These are phyloP conservation scores for Heloderma charlesbogerti DNA, from an alignment of 2,113 vertebrate genomes.

Conservation along the genomic window DNA sequence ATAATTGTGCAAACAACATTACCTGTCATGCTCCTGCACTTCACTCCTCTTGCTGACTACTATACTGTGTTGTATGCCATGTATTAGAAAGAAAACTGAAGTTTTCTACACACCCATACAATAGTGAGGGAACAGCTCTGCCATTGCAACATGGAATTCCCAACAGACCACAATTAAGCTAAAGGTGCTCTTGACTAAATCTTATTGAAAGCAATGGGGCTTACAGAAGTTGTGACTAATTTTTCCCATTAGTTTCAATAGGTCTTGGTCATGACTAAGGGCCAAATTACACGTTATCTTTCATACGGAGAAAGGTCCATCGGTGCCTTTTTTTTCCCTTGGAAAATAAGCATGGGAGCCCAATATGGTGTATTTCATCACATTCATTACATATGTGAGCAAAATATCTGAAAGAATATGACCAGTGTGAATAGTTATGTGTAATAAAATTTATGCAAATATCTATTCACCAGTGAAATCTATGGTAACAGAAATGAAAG, in stretches of 20 bases:
- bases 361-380: not conserved
- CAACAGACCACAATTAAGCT: not conserved
- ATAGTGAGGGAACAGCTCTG: not conserved
- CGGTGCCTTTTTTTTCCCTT: not conserved
- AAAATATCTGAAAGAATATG: not conserved
- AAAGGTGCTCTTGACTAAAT: not conserved
- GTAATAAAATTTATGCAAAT: not conserved
- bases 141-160: not conserved
- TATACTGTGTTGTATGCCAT: not conserved
- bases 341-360: not conserved
- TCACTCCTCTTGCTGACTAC: not conserved
- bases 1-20: constrained; percentile 62
- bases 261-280: not conserved
- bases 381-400: not conserved
- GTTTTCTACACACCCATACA: not conserved
- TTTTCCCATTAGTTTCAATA: not conserved
- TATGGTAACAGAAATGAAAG: no score
- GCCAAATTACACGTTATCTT: not conserved
- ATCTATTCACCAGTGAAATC: not conserved
- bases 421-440: not conserved
- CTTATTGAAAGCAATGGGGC: not conserved
- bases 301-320: not conserved
- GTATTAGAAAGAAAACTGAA: not conserved
- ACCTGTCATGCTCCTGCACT: not conserved
- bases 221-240: not conserved